Base-by-base conservation (phyloP, 2,113 vertebrate species). In the Dipodomys merriami region DNA sequence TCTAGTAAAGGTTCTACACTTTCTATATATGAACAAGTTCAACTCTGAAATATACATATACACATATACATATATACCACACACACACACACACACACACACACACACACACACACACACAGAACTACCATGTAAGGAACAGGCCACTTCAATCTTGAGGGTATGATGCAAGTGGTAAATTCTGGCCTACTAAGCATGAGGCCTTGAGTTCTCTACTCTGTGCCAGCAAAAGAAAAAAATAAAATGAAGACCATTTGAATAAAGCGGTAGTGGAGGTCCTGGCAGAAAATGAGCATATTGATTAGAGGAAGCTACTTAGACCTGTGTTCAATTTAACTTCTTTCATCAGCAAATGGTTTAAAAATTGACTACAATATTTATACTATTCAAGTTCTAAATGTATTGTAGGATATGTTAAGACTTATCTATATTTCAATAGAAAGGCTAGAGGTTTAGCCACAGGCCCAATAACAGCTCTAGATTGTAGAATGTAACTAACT, bases 281-380 rank as follows among this genome's bases (percentile, higher is more conserved):
- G 33, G 65, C 7, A 49, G 83, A 87, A 78, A 82, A 92, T 35
- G 68, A 83, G n/a, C 25, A 74, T 83, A 60, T 15, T 64, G 93
- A 90, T 46, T 57, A 83, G 39, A 86, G 44, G 74, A 94, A 95
- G 67, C 18, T 79, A 83, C 33, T 89, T 72, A 65, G 65, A 94
- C 60, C 69, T 33, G 39, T 46, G 88, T 86, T 77, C 44, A 83
- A 82, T 35, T 88, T 76, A 73, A 85, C 13, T 64, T 72, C 71
- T 76, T 81, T 92, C 57, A 73, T 25, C 22, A 89, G 35, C 33
- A 94, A 90, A 10, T 68, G 30, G 29, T 89, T 88, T 96, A 39
- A 67, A 79, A 64, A 81, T 19, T 23, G 67, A 90, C 44, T 60
- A 76, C 62, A 74, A n/a, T 33, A 67, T 49, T 22, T 23, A 7